Evolutionary conservation across 2,113 vertebrate species (phyloP).

Genomic region (Marcusenius ussheri): DNA sequence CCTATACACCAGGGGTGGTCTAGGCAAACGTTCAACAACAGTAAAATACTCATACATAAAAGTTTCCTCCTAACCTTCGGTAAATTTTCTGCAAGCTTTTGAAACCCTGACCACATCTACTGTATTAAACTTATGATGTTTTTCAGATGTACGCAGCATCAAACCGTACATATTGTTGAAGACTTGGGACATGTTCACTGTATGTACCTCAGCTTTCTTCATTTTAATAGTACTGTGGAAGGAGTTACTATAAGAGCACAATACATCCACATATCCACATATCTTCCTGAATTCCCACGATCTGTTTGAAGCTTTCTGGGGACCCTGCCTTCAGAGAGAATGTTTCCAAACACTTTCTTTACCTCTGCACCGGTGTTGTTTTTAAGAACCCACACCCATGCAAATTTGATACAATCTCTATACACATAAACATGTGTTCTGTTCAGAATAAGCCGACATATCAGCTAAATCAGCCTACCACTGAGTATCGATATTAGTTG

Average conservation of each 20-base stretch:
- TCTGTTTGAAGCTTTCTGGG: neutral
- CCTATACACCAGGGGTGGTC: neutral
- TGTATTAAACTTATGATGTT: too few relatives aligned
- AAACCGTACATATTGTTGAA: neutral
- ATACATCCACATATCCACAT: neutral
- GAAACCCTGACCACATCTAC: too few relatives aligned
- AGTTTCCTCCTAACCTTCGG: neutral
- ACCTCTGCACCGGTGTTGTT: neutral
- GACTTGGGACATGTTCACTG: neutral
- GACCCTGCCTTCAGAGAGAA: neutral
- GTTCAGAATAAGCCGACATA: neutral
- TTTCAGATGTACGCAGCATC: too few relatives aligned
- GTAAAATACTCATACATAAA: neutral
- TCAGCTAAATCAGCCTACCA: neutral
- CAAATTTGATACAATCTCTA: neutral
- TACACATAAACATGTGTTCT: neutral
- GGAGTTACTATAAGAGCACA: neutral
- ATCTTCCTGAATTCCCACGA: neutral
- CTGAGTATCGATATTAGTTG: neutral
- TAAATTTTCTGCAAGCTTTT: too few relatives aligned
- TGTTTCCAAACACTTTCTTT: neutral
- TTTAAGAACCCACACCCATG: neutral
- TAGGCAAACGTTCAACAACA: neutral
- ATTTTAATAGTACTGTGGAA: conserved; percentile 2
- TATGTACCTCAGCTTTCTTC: neutral